Base-by-base conservation (phyloP, 1,140 invertebrate genomes). In the Melanaphis sacchari region DNA sequence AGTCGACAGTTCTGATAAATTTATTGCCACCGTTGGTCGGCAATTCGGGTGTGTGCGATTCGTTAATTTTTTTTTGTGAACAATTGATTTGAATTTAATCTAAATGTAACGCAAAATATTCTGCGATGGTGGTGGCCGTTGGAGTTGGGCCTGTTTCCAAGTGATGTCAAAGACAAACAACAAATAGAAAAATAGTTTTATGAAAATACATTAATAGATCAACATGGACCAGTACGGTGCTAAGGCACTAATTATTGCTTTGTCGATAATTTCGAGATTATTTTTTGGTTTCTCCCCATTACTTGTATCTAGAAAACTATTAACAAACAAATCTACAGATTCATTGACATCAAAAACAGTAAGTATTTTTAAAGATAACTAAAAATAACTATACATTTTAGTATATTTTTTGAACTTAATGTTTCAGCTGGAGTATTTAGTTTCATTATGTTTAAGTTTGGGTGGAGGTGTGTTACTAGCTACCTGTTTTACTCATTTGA, bases 391-490 rank as follows among this genome's bases (percentile, higher is more conserved):
- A 15, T 41, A n/a, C n/a, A 8, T 15, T 26, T 59, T 31, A 15
- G 36, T 90, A 0, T 89, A 46, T 66, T 59, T 2, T 90, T 87
- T 90, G 26, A 76, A 54, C 52, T 94, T 93, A 26, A 84, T 91
- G 82, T 90, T 85, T 40, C 93, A 94, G 94, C 87, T 94, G 38
- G 94, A 94, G 26, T 89, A 93, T 41, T 22, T 85, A 21, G 93
- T 94, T 31, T 94, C 94, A 43, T 88, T 94, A 49, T 93, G 93
- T 22, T 96, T 98, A 0, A 98, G 97, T 94, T 98, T 98, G 94
- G 98, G 98, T 41, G 98, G 97, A 8, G 98, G 98, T 0, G 97
- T 99, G 18, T 96, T 99, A 49, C 95, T 99, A 36, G 97, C 97
- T 0, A 98, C 98, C 1, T 97, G 97, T 40, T 95, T 98, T 66